Evolutionary conservation across 92 coral and sea anemone species (phyloP).

Genomic region (Micromussa lordhowensis): DNA sequence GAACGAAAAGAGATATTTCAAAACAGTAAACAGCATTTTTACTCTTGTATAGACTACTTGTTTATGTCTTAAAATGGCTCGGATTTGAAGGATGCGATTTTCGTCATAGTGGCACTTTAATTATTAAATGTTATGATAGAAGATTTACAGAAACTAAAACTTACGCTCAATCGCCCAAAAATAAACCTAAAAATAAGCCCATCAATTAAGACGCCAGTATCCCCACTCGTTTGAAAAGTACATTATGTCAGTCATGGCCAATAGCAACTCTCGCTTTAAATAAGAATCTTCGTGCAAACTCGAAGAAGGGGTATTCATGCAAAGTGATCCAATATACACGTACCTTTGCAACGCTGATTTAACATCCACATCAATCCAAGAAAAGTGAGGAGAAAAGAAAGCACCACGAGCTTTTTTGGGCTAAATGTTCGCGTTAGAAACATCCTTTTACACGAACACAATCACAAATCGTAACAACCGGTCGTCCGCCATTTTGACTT

Average conservation of each 20-base stretch:
- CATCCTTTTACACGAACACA: constrained; percentile 5
- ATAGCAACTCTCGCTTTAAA: not conserved
- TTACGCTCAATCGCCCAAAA: not conserved
- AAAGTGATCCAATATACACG: not conserved
- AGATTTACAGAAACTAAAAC: too few relatives aligned
- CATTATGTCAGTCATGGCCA: not conserved
- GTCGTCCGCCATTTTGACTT: constrained; percentile 14
- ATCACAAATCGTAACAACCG: not conserved
- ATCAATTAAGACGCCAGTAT: not conserved
- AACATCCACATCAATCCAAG: constrained; percentile 75
- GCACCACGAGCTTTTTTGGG: constrained; percentile 62
- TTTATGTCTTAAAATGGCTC: too few relatives aligned
- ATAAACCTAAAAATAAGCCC: too few relatives aligned
- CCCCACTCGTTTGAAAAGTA: not conserved
- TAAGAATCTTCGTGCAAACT: not conserved
- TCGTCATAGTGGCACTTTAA: too few relatives aligned
- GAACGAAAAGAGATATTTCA: too few relatives aligned
- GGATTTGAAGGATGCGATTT: too few relatives aligned
- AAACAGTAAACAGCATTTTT: too few relatives aligned
- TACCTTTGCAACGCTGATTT: constrained; percentile 64
- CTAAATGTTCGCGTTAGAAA: constrained; percentile 41
- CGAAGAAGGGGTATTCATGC: too few relatives aligned
- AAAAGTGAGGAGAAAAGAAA: constrained; percentile 54
- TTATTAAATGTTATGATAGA: too few relatives aligned
- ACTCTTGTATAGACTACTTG: too few relatives aligned